Base-by-base conservation (phyloP, 2,113 vertebrate genomes). In the Gavia stellata region DNA sequence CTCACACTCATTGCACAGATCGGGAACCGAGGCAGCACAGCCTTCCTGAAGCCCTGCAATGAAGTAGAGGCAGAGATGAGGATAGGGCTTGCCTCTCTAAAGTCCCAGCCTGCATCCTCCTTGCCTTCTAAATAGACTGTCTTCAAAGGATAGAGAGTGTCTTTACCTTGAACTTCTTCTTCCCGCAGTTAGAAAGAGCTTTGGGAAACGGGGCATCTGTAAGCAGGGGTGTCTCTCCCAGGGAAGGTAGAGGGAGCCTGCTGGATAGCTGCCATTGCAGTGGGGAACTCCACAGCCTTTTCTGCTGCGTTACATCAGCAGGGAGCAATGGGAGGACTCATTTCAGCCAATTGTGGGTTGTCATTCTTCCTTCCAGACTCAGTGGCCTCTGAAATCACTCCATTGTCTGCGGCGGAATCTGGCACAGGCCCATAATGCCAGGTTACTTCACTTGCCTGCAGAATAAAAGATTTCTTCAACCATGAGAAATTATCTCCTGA, bases 391-490 rank as follows among this genome's bases (percentile, higher is more conserved):
- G 89, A 97, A 97, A 97, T 95, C 71, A 77, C 78, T 40, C 90
- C 74, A 95, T 90, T 97, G 95, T 95, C 92, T 92, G 87, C 7
- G 6, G 53, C 0, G 1, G 84, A 95, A 96, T 95, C 94, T 97
- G 96, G 92, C 95, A 62, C 84, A 91, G 92, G 84, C 80, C 81
- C 87, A 95, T 66, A 90, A 96, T 47, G 66, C 84, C 96, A 97
- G 95, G 95, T 97, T 97, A 95, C 94, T 95, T 95, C 94, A 90
- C 91, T 97, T 96, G 86, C 92, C 91, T 55, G 85, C 53, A 77
- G 91, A 96, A 96, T 89, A 97, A 95, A 97, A 95, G 97, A 94
- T 95, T 96, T 92, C 87, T 97, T 96, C 94, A 97, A 90, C 91
- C 78, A 86, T 83, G 84, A 96, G 84, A 92, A 97, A 83, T 95